Conservation (phyloP, 2,888 invertebrate species). For the Leptinotarsa juncta region DNA sequence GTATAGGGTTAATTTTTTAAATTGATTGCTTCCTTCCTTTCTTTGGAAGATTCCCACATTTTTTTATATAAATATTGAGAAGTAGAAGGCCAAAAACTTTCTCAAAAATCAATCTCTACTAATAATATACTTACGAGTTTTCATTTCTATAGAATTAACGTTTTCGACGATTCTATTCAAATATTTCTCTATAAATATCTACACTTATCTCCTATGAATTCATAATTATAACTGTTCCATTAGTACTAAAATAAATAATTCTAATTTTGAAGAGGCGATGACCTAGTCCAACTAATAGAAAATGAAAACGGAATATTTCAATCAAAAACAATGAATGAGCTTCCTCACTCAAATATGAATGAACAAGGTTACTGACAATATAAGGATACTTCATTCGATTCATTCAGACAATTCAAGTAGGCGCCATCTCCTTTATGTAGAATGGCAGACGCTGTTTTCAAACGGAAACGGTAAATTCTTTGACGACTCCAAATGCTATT, state of each 20-base stretch:
- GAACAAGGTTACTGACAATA: not conserved
- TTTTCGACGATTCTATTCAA: not conserved
- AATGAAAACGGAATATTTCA: not conserved
- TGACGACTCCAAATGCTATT: no score
- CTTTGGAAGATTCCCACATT: no score
- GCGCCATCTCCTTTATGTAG: not conserved
- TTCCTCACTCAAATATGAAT: not conserved
- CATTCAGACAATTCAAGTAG: not conserved
- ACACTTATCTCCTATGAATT: not conserved
- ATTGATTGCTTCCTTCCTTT: no score
- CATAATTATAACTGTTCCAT: not conserved
- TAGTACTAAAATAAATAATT: constrained; percentile 8
- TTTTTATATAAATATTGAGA: no score
- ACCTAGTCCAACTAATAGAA: not conserved
- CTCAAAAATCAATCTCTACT: no score
- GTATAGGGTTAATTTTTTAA: no score
- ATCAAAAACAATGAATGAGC: not conserved
- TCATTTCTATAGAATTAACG: not conserved
- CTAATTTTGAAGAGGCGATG: not conserved
- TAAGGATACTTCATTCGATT: not conserved
- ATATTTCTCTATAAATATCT: not conserved
- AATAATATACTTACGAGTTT: no score
- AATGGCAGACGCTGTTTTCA: not conserved
- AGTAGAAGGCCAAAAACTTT: no score
- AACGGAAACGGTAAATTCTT: no score